Percentiles rank a stretch among this genome's conserved stretches.
phyloP scores from a whole-genome alignment of 1,140 invertebrate species.

The Magallana gigas region DNA sequence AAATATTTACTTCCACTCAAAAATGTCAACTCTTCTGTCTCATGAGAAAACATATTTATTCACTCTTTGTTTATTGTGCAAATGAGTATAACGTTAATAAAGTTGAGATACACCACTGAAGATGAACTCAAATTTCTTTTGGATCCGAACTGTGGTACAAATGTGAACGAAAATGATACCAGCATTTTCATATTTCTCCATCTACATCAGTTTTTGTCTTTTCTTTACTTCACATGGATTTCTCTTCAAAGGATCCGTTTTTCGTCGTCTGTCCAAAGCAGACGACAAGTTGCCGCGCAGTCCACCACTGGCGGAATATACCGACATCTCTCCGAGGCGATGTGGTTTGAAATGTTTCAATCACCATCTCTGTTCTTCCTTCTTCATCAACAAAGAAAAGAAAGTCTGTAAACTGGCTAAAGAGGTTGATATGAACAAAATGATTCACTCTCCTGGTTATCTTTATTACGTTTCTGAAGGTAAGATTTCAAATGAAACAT shows the following conservation, averaged over 20 bases:
- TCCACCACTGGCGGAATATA: not conserved
- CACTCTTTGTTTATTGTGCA: constrained; percentile 4
- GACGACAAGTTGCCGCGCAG: not conserved
- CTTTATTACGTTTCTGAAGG: not conserved
- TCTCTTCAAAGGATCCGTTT: not conserved
- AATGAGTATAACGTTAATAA: not conserved
- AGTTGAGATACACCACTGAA: too few species aligned
- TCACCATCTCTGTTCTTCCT: not conserved
- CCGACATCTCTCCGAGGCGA: not conserved
- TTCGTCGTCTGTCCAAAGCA: not conserved
- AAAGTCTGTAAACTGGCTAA: not conserved
- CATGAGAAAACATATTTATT: not conserved
- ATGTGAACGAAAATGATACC: too few species aligned
- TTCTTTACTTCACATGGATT: not conserved
- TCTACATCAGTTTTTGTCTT: too few species aligned
- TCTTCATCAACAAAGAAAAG: constrained; percentile 8
- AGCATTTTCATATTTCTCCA: too few species aligned
- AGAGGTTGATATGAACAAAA: not conserved
- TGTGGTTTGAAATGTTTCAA: not conserved
- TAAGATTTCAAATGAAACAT: not conserved
- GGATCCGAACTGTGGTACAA: too few species aligned
- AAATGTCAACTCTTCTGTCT: not conserved
- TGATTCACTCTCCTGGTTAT: not conserved
- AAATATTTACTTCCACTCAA: not conserved
- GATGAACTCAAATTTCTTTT: too few species aligned